A percentile compares a stretch with the other conserved stretches of the same genome.
phyloP scores from a whole-genome alignment of 1,140 invertebrate genomes.

The Eumeta japonica region DNA sequence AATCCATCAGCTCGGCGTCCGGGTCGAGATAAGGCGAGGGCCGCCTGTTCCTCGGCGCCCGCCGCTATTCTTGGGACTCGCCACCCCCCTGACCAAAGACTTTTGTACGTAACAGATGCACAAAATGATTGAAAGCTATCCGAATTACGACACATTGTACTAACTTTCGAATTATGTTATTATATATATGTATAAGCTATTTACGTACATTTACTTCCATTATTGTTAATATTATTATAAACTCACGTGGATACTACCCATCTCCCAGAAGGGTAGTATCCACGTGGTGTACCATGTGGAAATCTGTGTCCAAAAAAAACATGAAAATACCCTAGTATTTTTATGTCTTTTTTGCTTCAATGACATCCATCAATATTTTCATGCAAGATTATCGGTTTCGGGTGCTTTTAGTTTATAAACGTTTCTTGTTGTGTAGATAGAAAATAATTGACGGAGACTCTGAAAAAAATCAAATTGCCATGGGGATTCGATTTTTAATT shows the following conservation, averaged over 20 bases:
- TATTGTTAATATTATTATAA: not conserved
- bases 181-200: too few relatives aligned
- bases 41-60: slow-evolving; percentile 19
- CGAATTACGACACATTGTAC: not conserved
- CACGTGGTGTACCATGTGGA: too few relatives aligned
- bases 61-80: slow-evolving; percentile 29
- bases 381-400: too few relatives aligned
- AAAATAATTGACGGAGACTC: too few relatives aligned
- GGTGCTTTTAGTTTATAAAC: too few relatives aligned
- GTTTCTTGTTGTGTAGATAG: too few relatives aligned
- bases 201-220: not conserved
- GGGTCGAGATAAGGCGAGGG: slow-evolving; percentile 49
- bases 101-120: slow-evolving; percentile 6
- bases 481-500: too few relatives aligned
- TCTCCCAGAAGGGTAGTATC: not conserved
- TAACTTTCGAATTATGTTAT: not conserved
- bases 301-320: too few relatives aligned
- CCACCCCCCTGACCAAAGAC: slow-evolving; percentile 26
- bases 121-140: not conserved
- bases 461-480: too few relatives aligned
- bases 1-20: slow-evolving; percentile 51
- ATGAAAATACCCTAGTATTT: too few relatives aligned
- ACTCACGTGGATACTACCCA: not conserved
- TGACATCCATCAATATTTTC: too few relatives aligned
- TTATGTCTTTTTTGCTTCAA: too few relatives aligned